Evolutionary conservation across 2,888 invertebrate species (phyloP), one percentile per base, ranked within the genome.

Genomic region (Eupithecia abbreviata): DNA sequence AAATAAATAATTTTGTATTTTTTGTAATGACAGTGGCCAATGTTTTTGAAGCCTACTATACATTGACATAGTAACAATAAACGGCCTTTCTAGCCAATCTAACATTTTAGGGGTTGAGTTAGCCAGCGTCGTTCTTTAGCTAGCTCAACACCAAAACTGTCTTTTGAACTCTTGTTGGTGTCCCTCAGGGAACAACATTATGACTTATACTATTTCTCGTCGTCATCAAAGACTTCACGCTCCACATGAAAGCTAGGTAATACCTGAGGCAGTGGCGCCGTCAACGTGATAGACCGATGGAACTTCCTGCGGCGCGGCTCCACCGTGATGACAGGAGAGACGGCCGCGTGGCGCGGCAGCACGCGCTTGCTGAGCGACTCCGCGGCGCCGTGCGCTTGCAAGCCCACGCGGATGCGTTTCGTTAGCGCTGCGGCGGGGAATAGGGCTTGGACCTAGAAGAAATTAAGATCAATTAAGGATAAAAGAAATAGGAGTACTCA

Each of bases 381-480:
- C 72, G 97, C 96, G 80, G 99, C 98, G 77, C 98, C 98, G 95
- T 99, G 99, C 69, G 99, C 99, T 97, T 99, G 99, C 80, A 99
- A 96, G 80, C 99, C 99, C 85, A 99, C 99, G 95, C 98, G 98
- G 94, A 99, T 99, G 92, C 99, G 98, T 95, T 99, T 99, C n/a
- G 99, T 99, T 71, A 99, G 96, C 66, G 99, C 99, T 83, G 98
- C 98, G 65, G 98, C 97, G 41, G 99, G 99, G 96, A 99, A 99
- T 82, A 96, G 96, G 7, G 97, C 96, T 85, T 97, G 97, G 3
- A 97, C 97, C 95, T 95, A 85, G 0, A 4, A 18, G 2, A 42
- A 15, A 66, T 42, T 15, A 15, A 6, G 18, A 5, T 15, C 3
- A n/a, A n/a, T 18, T n/a, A 18, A n/a, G 55, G 9, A 55, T 12